A percentile compares a stretch with the other conserved stretches of the same genome.
Evolutionary conservation across 2,888 invertebrate species (phyloP).

Genomic region (Melieria crassipennis): DNA sequence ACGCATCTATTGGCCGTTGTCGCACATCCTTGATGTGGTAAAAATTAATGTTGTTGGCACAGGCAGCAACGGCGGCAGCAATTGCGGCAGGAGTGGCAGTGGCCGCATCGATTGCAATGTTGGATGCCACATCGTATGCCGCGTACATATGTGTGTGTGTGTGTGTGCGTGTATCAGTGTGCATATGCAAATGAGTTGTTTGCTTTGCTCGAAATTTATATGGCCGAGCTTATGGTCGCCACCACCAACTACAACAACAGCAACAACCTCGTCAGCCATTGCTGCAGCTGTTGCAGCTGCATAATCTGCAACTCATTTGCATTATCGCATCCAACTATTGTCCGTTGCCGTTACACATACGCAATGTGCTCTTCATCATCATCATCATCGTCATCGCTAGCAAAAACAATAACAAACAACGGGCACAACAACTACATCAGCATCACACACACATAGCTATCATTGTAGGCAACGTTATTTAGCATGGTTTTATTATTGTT

Average conservation of each 20-base stretch:
- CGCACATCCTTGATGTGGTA: too few species aligned
- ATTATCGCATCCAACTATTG: slow-evolving; percentile 56
- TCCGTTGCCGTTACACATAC: too few species aligned
- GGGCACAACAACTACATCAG: background rate
- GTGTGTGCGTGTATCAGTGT: background rate
- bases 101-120: too few species aligned
- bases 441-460: background rate
- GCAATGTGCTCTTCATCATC: slow-evolving; percentile 45
- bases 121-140: too few species aligned
- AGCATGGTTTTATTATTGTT: too few species aligned
- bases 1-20: too few species aligned
- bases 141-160: background rate
- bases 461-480: too few species aligned
- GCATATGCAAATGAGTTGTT: slow-evolving; percentile 29
- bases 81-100: too few species aligned
- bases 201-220: slow-evolving; percentile 23
- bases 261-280: background rate
- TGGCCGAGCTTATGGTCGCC: slow-evolving; percentile 23
- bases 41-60: too few species aligned
- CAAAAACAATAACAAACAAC: background rate
- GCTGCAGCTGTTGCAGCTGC: slow-evolving; percentile 15
- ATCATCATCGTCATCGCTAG: slow-evolving; percentile 48
- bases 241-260: background rate
- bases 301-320: slow-evolving; percentile 52
- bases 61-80: too few species aligned